Evolutionary conservation across 2,888 invertebrate species (phyloP).

Genomic region (Drosophila bunnanda): DNA sequence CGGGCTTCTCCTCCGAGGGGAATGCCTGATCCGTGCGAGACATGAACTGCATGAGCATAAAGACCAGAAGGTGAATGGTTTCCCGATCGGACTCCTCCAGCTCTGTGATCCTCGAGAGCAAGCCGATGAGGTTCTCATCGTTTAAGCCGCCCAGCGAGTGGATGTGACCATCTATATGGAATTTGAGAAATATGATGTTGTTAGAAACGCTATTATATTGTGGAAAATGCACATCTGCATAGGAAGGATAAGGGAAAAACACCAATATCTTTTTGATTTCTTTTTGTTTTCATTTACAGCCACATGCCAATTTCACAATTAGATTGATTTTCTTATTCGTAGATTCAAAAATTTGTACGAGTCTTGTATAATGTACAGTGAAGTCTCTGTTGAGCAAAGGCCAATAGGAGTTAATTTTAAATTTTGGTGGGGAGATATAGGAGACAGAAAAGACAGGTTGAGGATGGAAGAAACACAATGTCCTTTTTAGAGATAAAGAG

Average conservation of each 20-base stretch:
- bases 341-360: conserved; percentile 47
- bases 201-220: not conserved
- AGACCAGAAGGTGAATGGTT: conserved; percentile 96
- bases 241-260: conserved; percentile 34
- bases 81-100: conserved; percentile 97
- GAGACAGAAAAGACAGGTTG: conserved; percentile 33
- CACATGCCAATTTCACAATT: conserved; percentile 76
- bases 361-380: conserved; percentile 60
- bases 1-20: conserved; percentile 93
- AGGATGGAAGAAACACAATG: conserved; percentile 20
- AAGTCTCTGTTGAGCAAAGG: conserved; percentile 37
- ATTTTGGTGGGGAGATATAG: conserved; percentile 8
- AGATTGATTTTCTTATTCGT: conserved; percentile 63
- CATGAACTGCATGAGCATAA: conserved; percentile 98
- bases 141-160: conserved; percentile 93
- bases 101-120: conserved; percentile 95
- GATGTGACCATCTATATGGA: conserved; percentile 89
- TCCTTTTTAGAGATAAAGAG: conserved; percentile 11
- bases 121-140: conserved; percentile 92
- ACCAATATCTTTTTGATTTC: conserved; percentile 45
- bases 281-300: conserved; percentile 57
- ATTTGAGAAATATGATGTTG: not conserved
- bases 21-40: conserved; percentile 92
- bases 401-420: conserved; percentile 18
- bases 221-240: conserved; percentile 18